phyloP scores from a whole-genome alignment of 2,113 vertebrate species.

The Chauna torquata region DNA sequence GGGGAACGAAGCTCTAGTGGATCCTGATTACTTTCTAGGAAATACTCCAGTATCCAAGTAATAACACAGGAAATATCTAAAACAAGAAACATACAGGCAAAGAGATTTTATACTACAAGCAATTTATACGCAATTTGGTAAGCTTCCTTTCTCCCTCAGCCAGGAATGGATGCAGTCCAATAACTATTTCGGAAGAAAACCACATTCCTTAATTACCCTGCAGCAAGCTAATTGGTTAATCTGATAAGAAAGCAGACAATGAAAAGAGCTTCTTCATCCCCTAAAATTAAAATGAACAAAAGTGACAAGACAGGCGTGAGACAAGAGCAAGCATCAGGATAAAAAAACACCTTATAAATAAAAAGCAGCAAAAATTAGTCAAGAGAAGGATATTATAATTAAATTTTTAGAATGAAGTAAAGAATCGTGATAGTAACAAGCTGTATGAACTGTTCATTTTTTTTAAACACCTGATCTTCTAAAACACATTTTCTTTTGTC shows the following conservation, averaged over 20 bases:
- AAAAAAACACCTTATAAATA: background rate
- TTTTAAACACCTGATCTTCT: background rate
- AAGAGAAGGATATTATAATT: background rate
- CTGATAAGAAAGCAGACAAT: background rate
- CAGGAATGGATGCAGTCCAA: background rate
- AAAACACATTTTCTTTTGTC: background rate
- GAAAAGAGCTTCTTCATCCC: background rate
- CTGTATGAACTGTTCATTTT: background rate
- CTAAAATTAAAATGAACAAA: background rate
- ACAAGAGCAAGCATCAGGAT: background rate
- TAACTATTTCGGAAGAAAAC: background rate
- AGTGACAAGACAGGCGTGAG: background rate
- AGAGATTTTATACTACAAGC: background rate
- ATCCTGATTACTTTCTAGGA: background rate
- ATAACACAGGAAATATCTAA: background rate
- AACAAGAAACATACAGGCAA: background rate
- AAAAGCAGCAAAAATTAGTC: background rate
- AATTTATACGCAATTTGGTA: background rate
- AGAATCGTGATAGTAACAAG: background rate
- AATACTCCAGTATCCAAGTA: background rate
- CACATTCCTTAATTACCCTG: background rate
- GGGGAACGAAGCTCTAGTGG: background rate
- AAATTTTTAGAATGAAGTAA: background rate
- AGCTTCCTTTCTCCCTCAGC: background rate
- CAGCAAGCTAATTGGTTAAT: background rate